Evolutionary conservation across 2,113 vertebrate genomes (phyloP), one percentile per base, ranked within the genome.

Genomic region (Chloropsis hardwickii): DNA sequence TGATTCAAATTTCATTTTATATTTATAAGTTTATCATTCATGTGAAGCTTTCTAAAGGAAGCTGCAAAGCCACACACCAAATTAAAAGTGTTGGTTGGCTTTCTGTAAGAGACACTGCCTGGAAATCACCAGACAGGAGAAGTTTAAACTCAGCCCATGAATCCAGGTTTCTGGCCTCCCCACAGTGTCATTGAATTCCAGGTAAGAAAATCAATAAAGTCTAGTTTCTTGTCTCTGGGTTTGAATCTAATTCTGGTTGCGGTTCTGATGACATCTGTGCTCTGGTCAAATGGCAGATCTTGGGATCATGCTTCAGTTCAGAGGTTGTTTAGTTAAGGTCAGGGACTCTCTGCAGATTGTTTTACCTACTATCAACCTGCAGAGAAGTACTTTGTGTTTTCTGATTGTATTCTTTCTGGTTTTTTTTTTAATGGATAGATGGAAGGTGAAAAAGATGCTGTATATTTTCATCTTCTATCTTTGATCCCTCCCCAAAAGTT

Each of bases 171-270:
- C 83, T 91, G 57, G 22, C 56, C 28, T 90, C 66, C 44, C 54
- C 22, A 12, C 48, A 83, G 62, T 91, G 90, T 61, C 66, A 65
- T 8, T 91, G 71, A 58, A 81, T 91, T 95, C 64, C 69, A 74
- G 58, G 90, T 69, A 73, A 94, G 73, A 66, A 37, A 67, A 93
- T 96, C 90, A 54, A 95, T 95, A 90, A 87, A 81, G 66, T 48
- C 48, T 71, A 56, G n/a, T 65, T 92, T 78, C 31, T 78, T 58
- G 39, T n/a, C 62, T 93, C 73, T 39, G 54, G 74, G 25, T 86
- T 96, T 56, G 90, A 88, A 93, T 92, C 66, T 72, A 89, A 11
- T 94, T 89, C 85, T 92, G 45, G 6, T 47, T 94, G 86, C 1
- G 1, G 40, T 44, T 92, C 57, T 50, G 51, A 71, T 53, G 72